Evolutionary conservation across 2,113 vertebrate genomes (phyloP), one percentile per base, ranked within the genome.

Genomic region (Chamaea fasciata): DNA sequence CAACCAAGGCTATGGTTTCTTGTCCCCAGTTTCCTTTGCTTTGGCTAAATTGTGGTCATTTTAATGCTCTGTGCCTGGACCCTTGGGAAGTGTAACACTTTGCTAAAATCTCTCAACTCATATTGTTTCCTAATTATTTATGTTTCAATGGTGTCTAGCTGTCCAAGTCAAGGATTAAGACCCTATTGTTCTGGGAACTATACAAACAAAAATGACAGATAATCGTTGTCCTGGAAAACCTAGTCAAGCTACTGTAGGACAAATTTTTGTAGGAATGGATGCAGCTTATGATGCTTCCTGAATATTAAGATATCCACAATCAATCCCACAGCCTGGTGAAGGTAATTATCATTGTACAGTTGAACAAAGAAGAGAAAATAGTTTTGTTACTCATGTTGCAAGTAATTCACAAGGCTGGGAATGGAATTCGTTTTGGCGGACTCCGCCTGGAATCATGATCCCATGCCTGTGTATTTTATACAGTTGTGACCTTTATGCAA

Each of bases 121-220:
- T 92, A 96, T 95, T 95, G 95, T 94, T 95, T 85, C 63, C 35
- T 82, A 65, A 89, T 95, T 95, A 95, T 96, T 96, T 96, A 95
- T 95, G 78, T 91, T 96, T 96, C 96, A 95, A 92, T 97, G 70
- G 94, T 95, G 70, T 94, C 74, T 95, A 57, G 82, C 84, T 87
- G 70, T 95, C 94, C 94, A 96, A 95, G 89, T 96, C 78, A 89
- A 91, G 84, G 87, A 94, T 95, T 95, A 91, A 92, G 67, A 79
- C 33, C 53, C 74, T 80, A 92, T 95, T 97, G 87, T 97, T 95
- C 75, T 55, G 59, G 73, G 76, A 93, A 92, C 81, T 91, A 83
- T 89, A 85, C 57, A 95, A 91, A 91, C 69, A 91, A 91, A 89
- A 91, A 79, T 42, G 63, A 87, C 53, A 87, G 83, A 89, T 91